Base-by-base conservation (phyloP, 2,113 vertebrate species). In the Macquaria australasica region DNA sequence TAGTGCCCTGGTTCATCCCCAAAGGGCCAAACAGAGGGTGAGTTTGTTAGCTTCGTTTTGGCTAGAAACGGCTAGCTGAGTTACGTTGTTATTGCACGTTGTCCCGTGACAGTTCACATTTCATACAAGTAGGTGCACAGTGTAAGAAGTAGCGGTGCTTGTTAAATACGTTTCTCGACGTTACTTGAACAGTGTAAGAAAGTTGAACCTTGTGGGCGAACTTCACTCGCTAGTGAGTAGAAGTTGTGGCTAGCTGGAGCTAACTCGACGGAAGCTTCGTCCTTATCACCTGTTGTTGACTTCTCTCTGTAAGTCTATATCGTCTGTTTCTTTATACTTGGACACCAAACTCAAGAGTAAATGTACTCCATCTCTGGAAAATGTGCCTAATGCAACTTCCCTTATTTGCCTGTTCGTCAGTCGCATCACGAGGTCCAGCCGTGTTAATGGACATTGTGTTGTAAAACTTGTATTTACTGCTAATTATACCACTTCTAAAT, bases 11-110 rank as follows among this genome's bases (percentile, higher is more conserved):
- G 95, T 96, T 98, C 18, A 95, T 99, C 58, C 98, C 97, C 2
- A 99, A 98, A 93, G 97, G 97, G 85, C 97, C 98, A 3, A 99
- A 99, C 92, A 95, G 95, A 91, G 98, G 98, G 98, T 98, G 83
- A 97, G 97, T 96, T 68, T 37, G 81, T 89, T 93, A 93, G 93
- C 92, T 88, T 86, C 7, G 0, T 41, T 75, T 71, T 87, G 90
- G 89, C 87, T 79, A 39, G 7, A 72, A 51, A 71, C 60, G 85
- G 23, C 55, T 28, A 28, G 20, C 39, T 20, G 34, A 55, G 7
- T 56, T 14, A 56, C 31, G 41, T 39, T 81, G 73, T 28, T 68
- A 10, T n/a, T 21, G 8, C 41, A 45, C 18, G 8, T 55, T 50
- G 9, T 51, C 34, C 23, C 25, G 18, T 68, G 10, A 34, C 43